A percentile compares a stretch with the other conserved stretches of the same genome.
These are phyloP conservation scores for Tipula unca DNA, from an alignment of 2,888 invertebrate genomes.

Conservation along the genomic window DNA sequence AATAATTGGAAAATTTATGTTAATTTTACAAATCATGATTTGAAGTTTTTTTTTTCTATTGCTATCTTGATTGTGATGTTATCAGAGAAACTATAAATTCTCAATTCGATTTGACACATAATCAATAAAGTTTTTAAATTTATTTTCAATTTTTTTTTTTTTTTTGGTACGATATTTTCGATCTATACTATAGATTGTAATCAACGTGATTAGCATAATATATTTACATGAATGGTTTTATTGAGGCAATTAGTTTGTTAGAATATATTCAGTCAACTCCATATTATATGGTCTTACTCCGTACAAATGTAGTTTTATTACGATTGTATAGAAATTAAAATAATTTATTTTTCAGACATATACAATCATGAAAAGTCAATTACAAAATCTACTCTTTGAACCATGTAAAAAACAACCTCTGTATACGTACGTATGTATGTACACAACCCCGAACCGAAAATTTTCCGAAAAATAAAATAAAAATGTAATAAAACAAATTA, in stretches of 20 bases:
- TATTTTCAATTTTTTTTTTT: not conserved
- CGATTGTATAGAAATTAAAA: not conserved
- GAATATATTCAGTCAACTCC: too few relatives aligned
- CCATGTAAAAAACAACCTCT: not conserved
- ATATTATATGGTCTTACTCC: too few relatives aligned
- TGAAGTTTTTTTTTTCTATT: not conserved
- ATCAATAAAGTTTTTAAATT: not conserved
- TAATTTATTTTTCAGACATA: not conserved
- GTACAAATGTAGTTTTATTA: too few relatives aligned
- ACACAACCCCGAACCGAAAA: not conserved
- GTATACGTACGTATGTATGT: too few relatives aligned
- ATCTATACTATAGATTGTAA: not conserved
- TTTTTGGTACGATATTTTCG: not conserved
- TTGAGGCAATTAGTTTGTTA: too few relatives aligned
- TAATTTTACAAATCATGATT: not conserved
- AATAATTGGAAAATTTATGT: not conserved
- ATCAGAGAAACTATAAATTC: not conserved
- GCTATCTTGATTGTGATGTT: not conserved
- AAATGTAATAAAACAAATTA: not conserved
- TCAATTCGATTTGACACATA: not conserved
- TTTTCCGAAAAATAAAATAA: not conserved
- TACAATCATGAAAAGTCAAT: not conserved
- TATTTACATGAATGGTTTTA: too few relatives aligned
- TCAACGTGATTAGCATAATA: not conserved
- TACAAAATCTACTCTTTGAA: not conserved